Base-by-base conservation (phyloP, 37 sponge, comb jelly and placozoan genomes). In the Beroe ovata region DNA sequence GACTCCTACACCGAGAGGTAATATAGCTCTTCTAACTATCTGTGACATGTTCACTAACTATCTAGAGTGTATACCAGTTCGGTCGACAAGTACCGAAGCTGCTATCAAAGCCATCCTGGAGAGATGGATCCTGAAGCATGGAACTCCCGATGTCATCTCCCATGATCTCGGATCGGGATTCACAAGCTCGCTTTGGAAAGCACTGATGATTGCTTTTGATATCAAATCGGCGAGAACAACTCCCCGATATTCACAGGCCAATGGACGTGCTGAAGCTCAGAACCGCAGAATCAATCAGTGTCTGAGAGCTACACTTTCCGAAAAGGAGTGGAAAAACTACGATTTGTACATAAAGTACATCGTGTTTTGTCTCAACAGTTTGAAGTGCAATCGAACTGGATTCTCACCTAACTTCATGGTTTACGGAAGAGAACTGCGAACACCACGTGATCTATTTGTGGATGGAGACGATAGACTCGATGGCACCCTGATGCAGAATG, bases 311-410 rank as follows among this genome's bases (percentile, higher is more conserved):
- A 39, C 54, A 11, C 22, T 77, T 8, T 14, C 42, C 26, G 38
- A 11, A 26, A 36, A 77, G 8, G 38, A 77, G 21, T 77, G 84
- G 84, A 77, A 77, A 77, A 77, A 77, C 28, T 77, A 77, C 47
- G 84, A 77, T 77, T 19, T 77, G 18, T 77, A 77, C 41, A 29
- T 77, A n/a, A 77, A 77, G 33, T 77, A 77, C 33, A 2, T 77
- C 11, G 84, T 77, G 21, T 77, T 77, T 40, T 42, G 84, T 42
- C 54, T 77, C 42, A 77, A 77, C 28, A 77, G 54, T 40, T 26
- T 77, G 22, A 11, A n/a, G 21, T 36, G 38, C 21, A 21, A 30
- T 36, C 16, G 84, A 29, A 77, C 84, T n/a, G 54, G 54, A 40
- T 32, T 42, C 22, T 77, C 84, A 77, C 84, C 84, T 1, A 77